These are phyloP conservation scores for Phylloscopus trochiloides DNA, from an alignment of 2,113 vertebrate genomes.

Conservation along the genomic window DNA sequence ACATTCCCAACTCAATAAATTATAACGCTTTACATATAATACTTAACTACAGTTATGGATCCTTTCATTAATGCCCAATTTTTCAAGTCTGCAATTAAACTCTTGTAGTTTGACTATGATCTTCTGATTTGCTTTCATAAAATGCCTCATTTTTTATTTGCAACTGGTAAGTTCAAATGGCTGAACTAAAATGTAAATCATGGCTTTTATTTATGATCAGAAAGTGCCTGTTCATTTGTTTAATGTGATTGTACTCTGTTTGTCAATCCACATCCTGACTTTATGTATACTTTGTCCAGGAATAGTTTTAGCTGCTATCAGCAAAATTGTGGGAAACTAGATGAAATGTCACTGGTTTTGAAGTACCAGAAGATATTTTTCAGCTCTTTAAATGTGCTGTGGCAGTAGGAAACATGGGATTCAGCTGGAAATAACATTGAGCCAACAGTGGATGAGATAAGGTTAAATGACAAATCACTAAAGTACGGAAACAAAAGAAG, in stretches of 20 bases:
- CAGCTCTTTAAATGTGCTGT: not conserved
- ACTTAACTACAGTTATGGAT: not conserved
- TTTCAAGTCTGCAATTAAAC: not conserved
- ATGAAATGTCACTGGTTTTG: not conserved
- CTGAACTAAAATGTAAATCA: not conserved
- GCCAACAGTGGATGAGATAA: conserved; percentile 35
- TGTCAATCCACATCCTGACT: not conserved
- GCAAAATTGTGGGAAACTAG: not conserved
- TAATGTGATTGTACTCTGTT: not conserved
- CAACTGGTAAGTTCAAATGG: not conserved
- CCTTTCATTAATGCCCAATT: not conserved
- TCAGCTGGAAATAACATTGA: not conserved
- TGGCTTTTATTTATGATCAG: not conserved
- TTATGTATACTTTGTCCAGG: not conserved
- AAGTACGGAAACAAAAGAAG: not conserved
- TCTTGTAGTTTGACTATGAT: not conserved
- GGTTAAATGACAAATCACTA: not conserved
- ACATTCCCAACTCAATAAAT: not conserved
- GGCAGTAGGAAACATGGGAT: not conserved
- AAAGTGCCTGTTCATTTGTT: not conserved
- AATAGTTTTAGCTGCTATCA: not conserved
- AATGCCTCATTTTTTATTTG: not conserved
- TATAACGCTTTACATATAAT: not conserved
- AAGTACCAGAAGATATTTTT: conserved; percentile 37
- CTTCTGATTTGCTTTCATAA: not conserved